Evolutionary conservation across 2,113 vertebrate genomes (phyloP).

Genomic region (Equus przewalskii): DNA sequence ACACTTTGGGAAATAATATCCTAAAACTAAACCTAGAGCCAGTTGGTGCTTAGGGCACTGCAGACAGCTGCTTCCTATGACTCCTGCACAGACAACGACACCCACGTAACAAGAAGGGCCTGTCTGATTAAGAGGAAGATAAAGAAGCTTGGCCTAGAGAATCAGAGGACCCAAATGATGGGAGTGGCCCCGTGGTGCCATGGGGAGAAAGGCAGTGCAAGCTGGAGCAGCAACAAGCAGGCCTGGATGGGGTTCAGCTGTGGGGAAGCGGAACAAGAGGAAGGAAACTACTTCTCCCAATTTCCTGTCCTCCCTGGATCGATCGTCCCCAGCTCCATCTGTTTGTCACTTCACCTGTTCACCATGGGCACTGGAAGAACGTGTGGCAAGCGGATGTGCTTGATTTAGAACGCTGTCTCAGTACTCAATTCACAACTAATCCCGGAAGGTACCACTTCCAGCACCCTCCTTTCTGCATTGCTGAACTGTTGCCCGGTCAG

Average conservation of each 20-base stretch:
- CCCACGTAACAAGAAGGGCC: background rate
- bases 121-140: background rate
- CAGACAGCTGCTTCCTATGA: background rate
- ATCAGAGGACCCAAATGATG: background rate
- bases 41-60: background rate
- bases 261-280: background rate
- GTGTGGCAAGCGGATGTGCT: background rate
- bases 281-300: background rate
- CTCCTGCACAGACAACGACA: background rate
- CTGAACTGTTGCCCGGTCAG: background rate
- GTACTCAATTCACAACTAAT: background rate
- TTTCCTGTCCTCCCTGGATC: background rate
- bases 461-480: background rate
- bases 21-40: background rate
- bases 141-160: background rate
- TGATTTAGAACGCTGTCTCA: background rate
- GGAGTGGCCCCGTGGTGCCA: background rate
- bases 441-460: too few species aligned
- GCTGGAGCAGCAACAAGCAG: background rate
- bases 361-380: background rate
- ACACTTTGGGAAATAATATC: background rate
- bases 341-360: background rate
- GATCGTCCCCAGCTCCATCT: background rate
- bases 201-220: background rate
- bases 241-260: background rate